Evolutionary conservation across 2,113 vertebrate species (phyloP).

Genomic region (Pedionomus torquatus): DNA sequence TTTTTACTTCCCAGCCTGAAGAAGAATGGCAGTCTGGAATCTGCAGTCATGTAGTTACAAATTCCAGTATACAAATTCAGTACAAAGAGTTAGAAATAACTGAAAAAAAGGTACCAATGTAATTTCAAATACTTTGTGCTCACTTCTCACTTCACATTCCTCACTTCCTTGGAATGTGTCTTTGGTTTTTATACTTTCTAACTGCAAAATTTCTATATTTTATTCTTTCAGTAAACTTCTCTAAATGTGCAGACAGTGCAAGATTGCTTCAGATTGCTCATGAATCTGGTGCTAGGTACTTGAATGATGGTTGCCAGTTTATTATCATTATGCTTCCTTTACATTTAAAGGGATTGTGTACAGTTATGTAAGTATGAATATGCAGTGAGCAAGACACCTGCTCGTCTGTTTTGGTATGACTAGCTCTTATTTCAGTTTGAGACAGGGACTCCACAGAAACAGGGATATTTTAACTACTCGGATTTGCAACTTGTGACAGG

Average conservation of each 20-base stretch:
- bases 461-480: not conserved
- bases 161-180: not conserved
- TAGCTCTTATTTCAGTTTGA: not conserved
- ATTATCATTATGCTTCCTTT: not conserved
- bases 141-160: too few species aligned
- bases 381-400: not conserved
- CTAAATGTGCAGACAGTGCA: too few species aligned
- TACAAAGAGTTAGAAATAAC: not conserved
- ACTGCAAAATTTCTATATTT: not conserved
- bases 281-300: not conserved
- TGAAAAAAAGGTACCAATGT: not conserved
- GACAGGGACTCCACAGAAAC: not conserved
- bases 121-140: not conserved
- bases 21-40: not conserved
- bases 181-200: not conserved
- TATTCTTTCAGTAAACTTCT: not conserved
- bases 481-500: not conserved
- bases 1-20: not conserved
- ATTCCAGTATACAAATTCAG: not conserved
- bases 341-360: not conserved
- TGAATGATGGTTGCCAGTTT: not conserved
- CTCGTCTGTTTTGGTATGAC: not conserved
- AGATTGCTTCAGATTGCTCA: rapidly evolving
- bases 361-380: not conserved
- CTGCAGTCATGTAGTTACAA: rapidly evolving